Evolutionary conservation across 2,888 invertebrate genomes (phyloP).

Genomic region (Agriopis leucophaearia): DNA sequence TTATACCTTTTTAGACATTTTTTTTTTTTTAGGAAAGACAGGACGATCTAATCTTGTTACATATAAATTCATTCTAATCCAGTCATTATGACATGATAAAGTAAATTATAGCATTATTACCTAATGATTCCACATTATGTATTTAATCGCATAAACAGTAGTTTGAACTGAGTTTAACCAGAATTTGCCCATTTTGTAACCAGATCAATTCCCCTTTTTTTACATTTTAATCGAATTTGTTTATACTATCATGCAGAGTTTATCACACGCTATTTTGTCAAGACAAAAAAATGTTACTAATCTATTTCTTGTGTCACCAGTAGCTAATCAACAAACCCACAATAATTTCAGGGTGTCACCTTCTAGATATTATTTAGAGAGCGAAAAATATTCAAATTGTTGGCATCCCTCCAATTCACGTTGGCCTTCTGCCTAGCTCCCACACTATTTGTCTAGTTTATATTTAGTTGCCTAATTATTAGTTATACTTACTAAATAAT

Average conservation of each 20-base stretch:
- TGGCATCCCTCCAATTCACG: conserved; percentile 58
- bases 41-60: too few species aligned
- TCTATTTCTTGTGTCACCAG: conserved; percentile 1
- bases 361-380: conserved; percentile 38
- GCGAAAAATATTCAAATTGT: conserved; percentile 45
- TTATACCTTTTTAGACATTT: too few species aligned
- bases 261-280: conserved; percentile 23
- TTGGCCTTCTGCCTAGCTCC: conserved; percentile 57
- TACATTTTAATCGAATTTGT: conserved; percentile 11
- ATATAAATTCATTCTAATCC: too few species aligned
- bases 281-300: neutral
- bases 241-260: neutral
- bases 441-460: conserved; percentile 49
- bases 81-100: too few species aligned
- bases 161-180: conserved; percentile 14
- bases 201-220: neutral
- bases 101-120: too few species aligned
- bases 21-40: too few species aligned
- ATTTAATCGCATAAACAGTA: neutral
- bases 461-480: conserved; percentile 51
- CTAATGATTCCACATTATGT: too few species aligned
- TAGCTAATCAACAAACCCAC: conserved; percentile 18
- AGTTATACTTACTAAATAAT: conserved; percentile 52
- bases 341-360: conserved; percentile 38
- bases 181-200: neutral